These are phyloP conservation scores for Pseudomugil tenellus DNA, from an alignment of 2,797 vertebrate species.

Conservation along the genomic window DNA sequence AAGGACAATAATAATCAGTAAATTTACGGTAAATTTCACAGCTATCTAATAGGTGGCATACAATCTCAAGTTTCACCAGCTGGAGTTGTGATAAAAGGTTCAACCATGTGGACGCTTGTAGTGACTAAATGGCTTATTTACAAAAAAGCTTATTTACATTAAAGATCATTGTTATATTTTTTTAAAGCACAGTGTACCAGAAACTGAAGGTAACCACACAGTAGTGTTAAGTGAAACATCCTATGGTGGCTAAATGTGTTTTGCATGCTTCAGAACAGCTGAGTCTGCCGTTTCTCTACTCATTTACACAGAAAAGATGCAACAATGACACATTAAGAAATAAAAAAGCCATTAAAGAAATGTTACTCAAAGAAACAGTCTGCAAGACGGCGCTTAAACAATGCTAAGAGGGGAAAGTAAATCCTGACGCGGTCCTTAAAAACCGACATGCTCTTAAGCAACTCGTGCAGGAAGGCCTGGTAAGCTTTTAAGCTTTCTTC, in stretches of 20 bases:
- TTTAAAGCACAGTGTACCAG: not conserved
- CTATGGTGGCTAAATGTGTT: not conserved
- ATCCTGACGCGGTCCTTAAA: constrained; percentile 11
- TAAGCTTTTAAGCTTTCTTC: constrained; percentile 52
- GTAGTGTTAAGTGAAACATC: not conserved
- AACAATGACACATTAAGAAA: not conserved
- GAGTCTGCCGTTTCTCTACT: constrained; percentile 9
- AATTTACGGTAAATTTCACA: not conserved
- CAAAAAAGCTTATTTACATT: too few species aligned
- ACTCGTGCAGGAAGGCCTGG: constrained; percentile 29
- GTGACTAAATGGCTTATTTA: too few species aligned
- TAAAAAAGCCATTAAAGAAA: too few species aligned
- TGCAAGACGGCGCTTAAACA: not conserved
- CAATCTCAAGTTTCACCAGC: not conserved
- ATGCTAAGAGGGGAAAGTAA: constrained; percentile 8
- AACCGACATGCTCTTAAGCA: constrained; percentile 29
- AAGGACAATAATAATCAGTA: too few species aligned
- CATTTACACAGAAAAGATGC: not conserved
- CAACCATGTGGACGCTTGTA: too few species aligned
- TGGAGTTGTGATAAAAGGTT: too few species aligned
- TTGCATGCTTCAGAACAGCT: not conserved
- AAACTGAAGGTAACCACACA: not conserved
- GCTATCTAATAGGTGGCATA: too few species aligned
- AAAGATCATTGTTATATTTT: too few species aligned
- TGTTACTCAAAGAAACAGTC: not conserved